Conservation (phyloP, 92 coral and sea anemone genomes). For the Pocillopora grandis region DNA sequence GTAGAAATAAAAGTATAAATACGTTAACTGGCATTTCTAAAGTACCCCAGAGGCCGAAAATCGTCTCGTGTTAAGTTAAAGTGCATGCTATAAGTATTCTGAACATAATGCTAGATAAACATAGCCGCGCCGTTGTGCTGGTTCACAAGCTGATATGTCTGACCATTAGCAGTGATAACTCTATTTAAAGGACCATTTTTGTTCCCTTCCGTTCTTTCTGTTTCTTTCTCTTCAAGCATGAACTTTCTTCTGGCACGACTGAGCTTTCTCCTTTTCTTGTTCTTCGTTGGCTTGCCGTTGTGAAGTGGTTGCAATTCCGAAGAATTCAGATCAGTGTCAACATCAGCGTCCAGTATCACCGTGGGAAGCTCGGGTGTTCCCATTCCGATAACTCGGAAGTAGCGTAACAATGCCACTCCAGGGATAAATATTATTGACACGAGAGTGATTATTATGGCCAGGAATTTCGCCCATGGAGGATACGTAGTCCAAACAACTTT, state of each 20-base stretch:
- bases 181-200: conserved; percentile 38
- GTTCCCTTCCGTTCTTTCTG: conserved; percentile 24
- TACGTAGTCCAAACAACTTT: conserved; percentile 49
- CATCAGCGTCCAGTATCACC: conserved; percentile 51
- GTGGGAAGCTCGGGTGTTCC: conserved; percentile 60
- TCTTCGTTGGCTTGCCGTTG: conserved; percentile 35
- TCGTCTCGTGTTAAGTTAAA: neutral
- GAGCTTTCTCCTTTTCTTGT: conserved; percentile 49
- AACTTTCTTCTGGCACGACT: conserved; percentile 41
- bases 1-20: no score
- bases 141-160: conserved; percentile 58
- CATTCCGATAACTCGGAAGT: conserved; percentile 77
- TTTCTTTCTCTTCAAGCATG: conserved; percentile 14
- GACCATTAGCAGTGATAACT: conserved; percentile 54
- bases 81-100: neutral
- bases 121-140: conserved; percentile 70
- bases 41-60: no score
- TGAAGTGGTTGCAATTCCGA: conserved; percentile 68
- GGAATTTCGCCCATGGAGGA: conserved; percentile 89
- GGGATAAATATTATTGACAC: conserved; percentile 92
- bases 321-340: conserved; percentile 15
- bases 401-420: conserved; percentile 80
- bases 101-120: conserved; percentile 36
- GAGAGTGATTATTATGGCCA: conserved; percentile 80
- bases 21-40: no score